Evolutionary conservation across 2,113 vertebrate genomes (phyloP).

Genomic region (Hypomesus transpacificus): DNA sequence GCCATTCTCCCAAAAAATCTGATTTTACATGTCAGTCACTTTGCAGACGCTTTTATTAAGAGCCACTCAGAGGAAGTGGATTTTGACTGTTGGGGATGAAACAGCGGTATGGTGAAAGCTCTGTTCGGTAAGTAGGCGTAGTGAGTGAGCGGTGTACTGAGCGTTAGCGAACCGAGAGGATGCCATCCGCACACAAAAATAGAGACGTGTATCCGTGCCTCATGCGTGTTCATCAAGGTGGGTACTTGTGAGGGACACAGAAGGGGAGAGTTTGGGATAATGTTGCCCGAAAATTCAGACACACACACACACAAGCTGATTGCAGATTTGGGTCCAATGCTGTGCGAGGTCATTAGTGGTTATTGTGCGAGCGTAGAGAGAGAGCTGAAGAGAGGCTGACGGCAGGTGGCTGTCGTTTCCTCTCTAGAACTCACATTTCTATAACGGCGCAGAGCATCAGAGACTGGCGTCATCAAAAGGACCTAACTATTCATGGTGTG

Average conservation of each 20-base stretch:
- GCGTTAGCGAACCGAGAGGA: no score
- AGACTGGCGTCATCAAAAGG: no score
- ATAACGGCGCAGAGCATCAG: background rate
- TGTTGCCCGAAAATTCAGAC: background rate
- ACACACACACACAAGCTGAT: background rate
- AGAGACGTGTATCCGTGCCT: no score
- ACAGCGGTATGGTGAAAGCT: background rate
- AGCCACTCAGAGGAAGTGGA: background rate
- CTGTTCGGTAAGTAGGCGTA: no score
- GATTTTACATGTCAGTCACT: slow-evolving; percentile 21
- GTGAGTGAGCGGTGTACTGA: no score
- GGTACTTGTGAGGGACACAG: no score
- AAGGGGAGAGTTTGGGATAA: background rate
- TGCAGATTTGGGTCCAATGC: background rate
- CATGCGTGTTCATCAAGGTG: no score
- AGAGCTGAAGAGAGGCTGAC: slow-evolving; percentile 7
- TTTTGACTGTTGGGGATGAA: background rate
- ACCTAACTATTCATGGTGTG: no score
- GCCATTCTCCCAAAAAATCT: slow-evolving; percentile 15
- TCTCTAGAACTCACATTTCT: slow-evolving; percentile 13
- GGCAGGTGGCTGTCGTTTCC: slow-evolving; percentile 14
- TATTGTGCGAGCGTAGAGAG: slow-evolving; percentile 11
- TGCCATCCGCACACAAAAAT: no score
- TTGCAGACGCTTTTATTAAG: slow-evolving; percentile 1
- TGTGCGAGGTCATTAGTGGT: slow-evolving; percentile 13